A percentile compares a stretch with the other conserved stretches of the same genome.
Evolutionary conservation across 2,797 vertebrate genomes (phyloP).

Genomic region (Pithecia hirsuta): DNA sequence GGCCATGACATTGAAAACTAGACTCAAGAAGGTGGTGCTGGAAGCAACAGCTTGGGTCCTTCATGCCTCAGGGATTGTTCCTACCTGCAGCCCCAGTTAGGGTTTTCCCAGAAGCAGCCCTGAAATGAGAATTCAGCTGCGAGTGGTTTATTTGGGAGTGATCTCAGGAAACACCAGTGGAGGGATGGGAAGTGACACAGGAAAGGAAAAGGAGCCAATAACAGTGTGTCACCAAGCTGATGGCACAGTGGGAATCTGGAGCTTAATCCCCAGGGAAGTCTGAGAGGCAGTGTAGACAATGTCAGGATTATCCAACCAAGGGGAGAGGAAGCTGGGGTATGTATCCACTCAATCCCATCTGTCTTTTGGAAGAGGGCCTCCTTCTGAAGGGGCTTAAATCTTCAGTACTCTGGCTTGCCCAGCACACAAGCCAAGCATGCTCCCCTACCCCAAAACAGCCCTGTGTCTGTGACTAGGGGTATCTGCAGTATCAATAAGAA

Average conservation of each 20-base stretch:
- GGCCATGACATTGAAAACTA: not conserved
- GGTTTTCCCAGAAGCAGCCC: constrained; percentile 3
- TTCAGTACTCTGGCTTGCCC: not conserved
- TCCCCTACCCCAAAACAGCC: not conserved
- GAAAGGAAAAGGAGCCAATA: not conserved
- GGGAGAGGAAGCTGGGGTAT: too few species aligned
- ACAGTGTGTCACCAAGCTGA: not conserved
- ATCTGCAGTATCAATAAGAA: not conserved
- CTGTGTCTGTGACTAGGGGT: not conserved
- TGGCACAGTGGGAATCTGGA: not conserved
- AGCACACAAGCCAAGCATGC: not conserved
- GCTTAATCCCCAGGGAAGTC: not conserved
- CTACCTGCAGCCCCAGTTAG: not conserved
- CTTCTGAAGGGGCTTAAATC: not conserved
- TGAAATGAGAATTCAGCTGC: not conserved
- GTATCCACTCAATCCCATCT: not conserved
- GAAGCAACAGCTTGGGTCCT: not conserved
- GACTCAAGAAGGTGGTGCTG: not conserved
- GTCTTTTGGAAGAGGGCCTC: not conserved
- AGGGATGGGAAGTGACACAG: not conserved
- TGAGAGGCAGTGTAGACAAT: not conserved
- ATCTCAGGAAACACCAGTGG: not conserved
- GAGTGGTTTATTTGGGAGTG: not conserved
- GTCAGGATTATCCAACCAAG: not conserved
- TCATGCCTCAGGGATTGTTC: not conserved